These are phyloP conservation scores for Neotoxoptera formosana DNA, from an alignment of 1,140 invertebrate species.

Conservation along the genomic window DNA sequence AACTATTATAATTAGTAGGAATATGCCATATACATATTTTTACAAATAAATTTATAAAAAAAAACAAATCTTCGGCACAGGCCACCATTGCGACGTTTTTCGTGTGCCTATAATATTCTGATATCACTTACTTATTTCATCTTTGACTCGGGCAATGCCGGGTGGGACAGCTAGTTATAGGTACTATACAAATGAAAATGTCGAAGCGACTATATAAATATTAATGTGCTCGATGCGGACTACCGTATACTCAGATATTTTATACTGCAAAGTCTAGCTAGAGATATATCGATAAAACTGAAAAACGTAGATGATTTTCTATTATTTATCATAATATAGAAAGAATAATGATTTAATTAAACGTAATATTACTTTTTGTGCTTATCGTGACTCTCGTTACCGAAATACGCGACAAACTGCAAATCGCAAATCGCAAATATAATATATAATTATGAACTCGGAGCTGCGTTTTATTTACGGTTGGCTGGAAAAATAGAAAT, in stretches of 20 bases:
- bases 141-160: no score
- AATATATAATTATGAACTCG: not conserved
- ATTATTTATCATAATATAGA: not conserved
- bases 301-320: not conserved
- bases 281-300: not conserved
- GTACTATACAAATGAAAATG: not conserved
- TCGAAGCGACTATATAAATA: not conserved
- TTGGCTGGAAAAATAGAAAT: not conserved
- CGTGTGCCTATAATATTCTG: no score
- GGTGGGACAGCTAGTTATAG: no score
- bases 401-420: not conserved
- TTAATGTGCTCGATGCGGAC: not conserved
- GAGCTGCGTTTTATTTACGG: not conserved
- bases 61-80: no score
- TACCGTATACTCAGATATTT: not conserved
- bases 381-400: not conserved
- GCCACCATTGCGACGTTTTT: no score
- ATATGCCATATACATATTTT: no score
- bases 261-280: not conserved
- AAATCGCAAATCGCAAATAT: no score
- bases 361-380: not conserved
- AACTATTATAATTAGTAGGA: no score
- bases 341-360: not conserved
- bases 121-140: no score
- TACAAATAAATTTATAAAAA: no score